phyloP scores from a whole-genome alignment of 92 coral and sea anemone species.

The Nematostella vectensis region DNA sequence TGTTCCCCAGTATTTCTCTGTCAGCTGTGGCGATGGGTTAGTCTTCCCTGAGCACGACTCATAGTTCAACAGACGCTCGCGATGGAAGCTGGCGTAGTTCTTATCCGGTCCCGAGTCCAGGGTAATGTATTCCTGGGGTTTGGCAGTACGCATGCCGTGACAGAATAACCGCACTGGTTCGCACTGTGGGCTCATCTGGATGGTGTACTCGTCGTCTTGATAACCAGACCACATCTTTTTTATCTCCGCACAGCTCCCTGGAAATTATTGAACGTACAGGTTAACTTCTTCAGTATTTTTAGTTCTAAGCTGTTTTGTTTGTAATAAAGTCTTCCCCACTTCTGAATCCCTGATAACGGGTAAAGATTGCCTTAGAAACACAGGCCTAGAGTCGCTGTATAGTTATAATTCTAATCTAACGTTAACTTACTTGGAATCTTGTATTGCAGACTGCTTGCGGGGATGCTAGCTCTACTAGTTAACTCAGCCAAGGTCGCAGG shows the following conservation, averaged over 20 bases:
- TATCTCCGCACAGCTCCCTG: constrained; percentile 86
- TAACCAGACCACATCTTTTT: constrained; percentile 85
- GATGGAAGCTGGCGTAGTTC: constrained; percentile 83
- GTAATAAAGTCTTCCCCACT: too few species aligned
- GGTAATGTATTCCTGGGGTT: constrained; percentile 83
- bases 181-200: constrained; percentile 76
- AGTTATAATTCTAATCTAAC: too few species aligned
- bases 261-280: too few species aligned
- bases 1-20: constrained; percentile 94
- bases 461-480: constrained; percentile 38
- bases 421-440: constrained; percentile 66
- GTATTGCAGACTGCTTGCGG: constrained; percentile 57
- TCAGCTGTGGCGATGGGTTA: constrained; percentile 77
- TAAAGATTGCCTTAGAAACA: too few species aligned
- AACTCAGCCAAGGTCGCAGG: constrained; percentile 41
- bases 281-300: background rate
- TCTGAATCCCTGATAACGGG: too few species aligned
- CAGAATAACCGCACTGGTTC: constrained; percentile 89
- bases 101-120: constrained; percentile 75
- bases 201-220: constrained; percentile 84
- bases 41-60: constrained; percentile 79
- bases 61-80: constrained; percentile 79
- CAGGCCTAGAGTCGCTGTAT: too few species aligned
- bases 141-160: constrained; percentile 77
- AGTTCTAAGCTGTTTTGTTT: background rate